Conservation (phyloP, 2,888 invertebrate species). For the Xestoiulus laeticollis region DNA sequence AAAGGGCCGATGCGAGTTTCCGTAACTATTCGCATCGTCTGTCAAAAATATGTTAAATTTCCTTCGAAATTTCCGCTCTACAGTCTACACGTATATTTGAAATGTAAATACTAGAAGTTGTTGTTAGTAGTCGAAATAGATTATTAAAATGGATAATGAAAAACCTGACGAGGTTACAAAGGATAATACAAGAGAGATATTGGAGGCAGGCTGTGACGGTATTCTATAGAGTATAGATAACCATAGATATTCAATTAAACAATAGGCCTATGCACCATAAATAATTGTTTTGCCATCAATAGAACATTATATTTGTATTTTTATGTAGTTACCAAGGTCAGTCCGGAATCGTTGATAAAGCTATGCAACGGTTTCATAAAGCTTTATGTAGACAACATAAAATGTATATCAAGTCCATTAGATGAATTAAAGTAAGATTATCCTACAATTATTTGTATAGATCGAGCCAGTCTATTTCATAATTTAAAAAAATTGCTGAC, state of each 20-base stretch:
- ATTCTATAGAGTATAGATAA: neutral
- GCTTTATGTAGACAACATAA: slow-evolving; percentile 59
- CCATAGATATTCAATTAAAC: neutral
- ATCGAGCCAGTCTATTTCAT: neutral
- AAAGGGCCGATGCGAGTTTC: neutral
- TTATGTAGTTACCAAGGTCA: neutral
- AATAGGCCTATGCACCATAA: no score
- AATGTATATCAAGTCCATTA: slow-evolving; percentile 52
- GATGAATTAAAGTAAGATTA: slow-evolving; percentile 47
- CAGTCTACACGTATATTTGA: neutral
- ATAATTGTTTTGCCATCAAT: neutral
- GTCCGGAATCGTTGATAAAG: neutral
- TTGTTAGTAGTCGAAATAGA: neutral
- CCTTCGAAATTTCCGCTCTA: neutral
- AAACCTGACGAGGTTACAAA: neutral
- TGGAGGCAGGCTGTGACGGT: neutral
- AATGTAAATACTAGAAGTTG: neutral
- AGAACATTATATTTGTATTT: neutral
- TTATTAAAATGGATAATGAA: neutral
- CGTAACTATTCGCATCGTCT: neutral
- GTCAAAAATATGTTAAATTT: neutral
- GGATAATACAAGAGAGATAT: neutral
- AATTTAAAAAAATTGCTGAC: neutral
- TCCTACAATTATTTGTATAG: neutral
- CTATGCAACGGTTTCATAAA: slow-evolving; percentile 43